phyloP scores from a whole-genome alignment of 2,888 invertebrate genomes.

The Thera britannica region DNA sequence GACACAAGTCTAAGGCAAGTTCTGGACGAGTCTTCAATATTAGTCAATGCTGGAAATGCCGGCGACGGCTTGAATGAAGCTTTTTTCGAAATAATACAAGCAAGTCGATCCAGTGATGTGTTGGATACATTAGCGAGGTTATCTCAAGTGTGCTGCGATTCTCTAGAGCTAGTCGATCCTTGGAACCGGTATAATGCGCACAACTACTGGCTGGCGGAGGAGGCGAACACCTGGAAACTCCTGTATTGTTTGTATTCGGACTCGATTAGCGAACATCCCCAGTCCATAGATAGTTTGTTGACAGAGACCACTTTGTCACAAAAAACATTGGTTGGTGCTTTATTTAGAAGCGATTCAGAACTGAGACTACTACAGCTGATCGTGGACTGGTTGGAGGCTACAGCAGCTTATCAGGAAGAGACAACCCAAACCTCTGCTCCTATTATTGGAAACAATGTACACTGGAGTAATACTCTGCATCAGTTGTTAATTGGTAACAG shows the following conservation, averaged over 20 bases:
- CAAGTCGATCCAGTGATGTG: constrained; percentile 77
- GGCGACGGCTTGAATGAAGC: constrained; percentile 72
- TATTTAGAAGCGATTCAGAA: constrained; percentile 81
- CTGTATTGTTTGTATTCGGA: constrained; percentile 93
- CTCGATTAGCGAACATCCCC: constrained; percentile 86
- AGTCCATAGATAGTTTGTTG: constrained; percentile 77
- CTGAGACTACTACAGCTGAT: constrained; percentile 91
- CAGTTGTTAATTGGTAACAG: constrained; percentile 85
- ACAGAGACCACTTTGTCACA: constrained; percentile 71
- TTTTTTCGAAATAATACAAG: constrained; percentile 79
- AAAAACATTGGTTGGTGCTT: constrained; percentile 67
- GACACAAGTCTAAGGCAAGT: constrained; percentile 77
- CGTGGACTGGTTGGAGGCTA: constrained; percentile 96
- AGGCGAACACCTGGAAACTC: constrained; percentile 95
- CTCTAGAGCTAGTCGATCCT: constrained; percentile 80
- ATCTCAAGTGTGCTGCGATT: constrained; percentile 86
- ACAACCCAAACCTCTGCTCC: constrained; percentile 74
- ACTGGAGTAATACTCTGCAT: constrained; percentile 97
- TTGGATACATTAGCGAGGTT: constrained; percentile 87
- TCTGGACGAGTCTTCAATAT: constrained; percentile 73
- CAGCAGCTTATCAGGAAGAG: constrained; percentile 92
- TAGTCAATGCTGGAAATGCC: constrained; percentile 60
- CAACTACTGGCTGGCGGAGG: constrained; percentile 89
- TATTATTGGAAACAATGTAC: constrained; percentile 86
- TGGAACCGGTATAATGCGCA: constrained; percentile 79